phyloP scores from a whole-genome alignment of 2,797 vertebrate genomes.

The Diplodus sargus region DNA sequence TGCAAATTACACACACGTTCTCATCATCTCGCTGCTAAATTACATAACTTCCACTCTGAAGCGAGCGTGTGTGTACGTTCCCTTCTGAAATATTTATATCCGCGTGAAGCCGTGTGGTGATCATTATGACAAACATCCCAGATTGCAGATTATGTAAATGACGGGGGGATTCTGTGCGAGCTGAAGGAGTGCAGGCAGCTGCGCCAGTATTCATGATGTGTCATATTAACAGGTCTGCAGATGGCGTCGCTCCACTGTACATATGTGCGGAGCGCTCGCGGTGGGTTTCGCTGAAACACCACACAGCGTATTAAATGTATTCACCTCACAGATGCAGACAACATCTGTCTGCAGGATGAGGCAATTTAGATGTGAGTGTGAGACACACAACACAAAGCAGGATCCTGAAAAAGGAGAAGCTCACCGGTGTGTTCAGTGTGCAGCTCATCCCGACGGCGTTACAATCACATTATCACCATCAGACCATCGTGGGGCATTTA shows the following conservation, averaged over 20 bases:
- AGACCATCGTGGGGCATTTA: not conserved
- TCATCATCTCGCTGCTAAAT: not conserved
- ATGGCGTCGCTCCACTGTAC: constrained; percentile 12
- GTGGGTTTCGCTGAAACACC: not conserved
- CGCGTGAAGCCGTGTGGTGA: not conserved
- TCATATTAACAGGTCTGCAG: constrained; percentile 41
- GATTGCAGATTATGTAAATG: constrained; percentile 9
- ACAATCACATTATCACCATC: too few species aligned
- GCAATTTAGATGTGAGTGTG: not conserved
- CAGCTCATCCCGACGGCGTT: too few species aligned
- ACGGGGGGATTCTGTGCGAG: not conserved
- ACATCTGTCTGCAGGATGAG: not conserved
- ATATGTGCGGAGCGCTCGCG: not conserved
- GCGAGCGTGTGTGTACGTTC: not conserved
- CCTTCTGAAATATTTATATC: not conserved
- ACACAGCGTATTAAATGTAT: not conserved
- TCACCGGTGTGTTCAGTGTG: not conserved
- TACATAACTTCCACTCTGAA: not conserved
- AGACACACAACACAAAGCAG: not conserved
- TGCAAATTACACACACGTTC: not conserved
- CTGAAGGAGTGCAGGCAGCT: not conserved
- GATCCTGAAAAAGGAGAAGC: not conserved
- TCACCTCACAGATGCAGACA: constrained; percentile 22
- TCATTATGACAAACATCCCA: not conserved
- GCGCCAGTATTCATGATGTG: constrained; percentile 25